Conservation (phyloP, 2,113 vertebrate species). For the Gallinago undulata region DNA sequence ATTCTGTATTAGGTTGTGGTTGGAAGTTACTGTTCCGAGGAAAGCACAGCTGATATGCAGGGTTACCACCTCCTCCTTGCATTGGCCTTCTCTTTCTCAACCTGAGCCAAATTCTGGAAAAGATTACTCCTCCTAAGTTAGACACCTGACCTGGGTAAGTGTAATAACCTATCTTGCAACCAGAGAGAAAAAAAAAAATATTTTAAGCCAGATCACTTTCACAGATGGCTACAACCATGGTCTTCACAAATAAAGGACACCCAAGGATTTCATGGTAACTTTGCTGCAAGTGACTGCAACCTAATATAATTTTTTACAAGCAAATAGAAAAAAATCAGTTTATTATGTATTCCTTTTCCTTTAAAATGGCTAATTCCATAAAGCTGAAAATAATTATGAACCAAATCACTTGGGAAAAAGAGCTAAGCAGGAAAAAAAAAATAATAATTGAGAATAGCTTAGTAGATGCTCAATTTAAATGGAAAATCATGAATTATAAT, state of each 20-base stretch:
- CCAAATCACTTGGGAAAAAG: not conserved
- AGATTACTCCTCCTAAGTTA: not conserved
- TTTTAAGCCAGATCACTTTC: not conserved
- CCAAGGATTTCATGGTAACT: not conserved
- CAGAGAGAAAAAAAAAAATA: too few relatives aligned
- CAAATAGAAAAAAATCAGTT: not conserved
- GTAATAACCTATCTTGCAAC: not conserved
- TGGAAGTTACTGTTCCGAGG: not conserved
- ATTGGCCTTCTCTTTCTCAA: not conserved
- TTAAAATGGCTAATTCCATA: not conserved
- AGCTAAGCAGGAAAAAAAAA: not conserved
- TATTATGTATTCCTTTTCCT: not conserved
- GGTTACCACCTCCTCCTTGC: not conserved
- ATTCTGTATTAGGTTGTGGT: not conserved
- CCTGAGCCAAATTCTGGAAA: not conserved
- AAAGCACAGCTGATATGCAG: not conserved
- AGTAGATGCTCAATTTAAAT: slow-evolving; percentile 16
- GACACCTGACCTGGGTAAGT: not conserved
- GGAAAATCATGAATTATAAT: slow-evolving; percentile 15
- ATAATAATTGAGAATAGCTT: not conserved
- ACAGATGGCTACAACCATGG: not conserved
- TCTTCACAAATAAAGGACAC: not conserved
- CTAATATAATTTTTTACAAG: not conserved
- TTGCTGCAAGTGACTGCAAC: not conserved
- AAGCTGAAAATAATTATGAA: slow-evolving; percentile 1